Base-by-base conservation (phyloP, 2,888 invertebrate species). In the Cacoxenus indagator region DNA sequence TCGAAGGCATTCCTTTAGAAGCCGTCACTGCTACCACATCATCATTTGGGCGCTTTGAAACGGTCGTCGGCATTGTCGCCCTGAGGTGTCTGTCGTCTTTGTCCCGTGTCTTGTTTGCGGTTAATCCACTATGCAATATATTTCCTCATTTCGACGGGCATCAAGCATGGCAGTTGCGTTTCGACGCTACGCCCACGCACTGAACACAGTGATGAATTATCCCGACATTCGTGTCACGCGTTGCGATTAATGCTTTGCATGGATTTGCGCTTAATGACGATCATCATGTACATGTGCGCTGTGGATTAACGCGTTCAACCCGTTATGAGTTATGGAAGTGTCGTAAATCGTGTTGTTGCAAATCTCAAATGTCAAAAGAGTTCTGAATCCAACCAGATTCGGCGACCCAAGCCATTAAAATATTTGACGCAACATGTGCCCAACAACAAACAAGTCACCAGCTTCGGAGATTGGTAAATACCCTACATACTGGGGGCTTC, bases 121-220 rank as follows among this genome's bases (percentile, higher is more conserved):
- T 29, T 67, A 67, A 55, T 26, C 70, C 68, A 69, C 69, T 70
- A 67, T 69, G 69, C 57, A 29, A n/a, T 57, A 29, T 57, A 29
- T 14, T 29, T 57, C 26, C 2, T 27, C 17, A 26, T 55, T 29
- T 4, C n/a, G 57, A 29, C 27, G 29, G 5, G 29, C n/a, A 24
- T 11, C 54, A 24, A 54, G 22, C 9, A 22, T 9, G 1, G 9
- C 19, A 22, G 14, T 14, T 1, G 19, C 22, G 48, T 19, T 51
- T 14, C 17, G 61, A 27, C 27, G 2, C 14, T 11, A 62, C 61
- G 45, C 61, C 61, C 45, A 62, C 57, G 17, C 61, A 62, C 24
- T 6, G 11, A 43, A 45, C 4, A 24, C 22, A 14, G 2, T 19
- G 48, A 62, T 43, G 22, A 59, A 37, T 45, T 62, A 45, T 45